Conservation (phyloP, 2,888 invertebrate genomes). For the Ornithoptera priamus region DNA sequence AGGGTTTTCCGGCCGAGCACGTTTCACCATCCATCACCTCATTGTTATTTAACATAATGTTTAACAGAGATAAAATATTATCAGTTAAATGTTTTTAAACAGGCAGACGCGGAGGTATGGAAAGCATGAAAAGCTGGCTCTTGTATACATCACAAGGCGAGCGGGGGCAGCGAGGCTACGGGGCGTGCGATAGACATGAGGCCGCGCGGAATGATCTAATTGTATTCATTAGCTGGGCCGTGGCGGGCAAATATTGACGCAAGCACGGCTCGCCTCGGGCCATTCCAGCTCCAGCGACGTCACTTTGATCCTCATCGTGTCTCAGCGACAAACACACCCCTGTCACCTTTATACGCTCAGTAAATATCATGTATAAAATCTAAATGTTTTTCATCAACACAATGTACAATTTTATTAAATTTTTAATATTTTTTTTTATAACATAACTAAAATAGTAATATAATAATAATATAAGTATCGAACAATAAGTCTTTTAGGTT, state of each 20-base stretch:
- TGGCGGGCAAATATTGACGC: conserved; percentile 76
- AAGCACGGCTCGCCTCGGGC: conserved; percentile 54
- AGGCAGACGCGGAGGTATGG: too few species aligned
- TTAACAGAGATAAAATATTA: too few species aligned
- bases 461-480: too few species aligned
- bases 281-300: conserved; percentile 28
- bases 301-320: conserved; percentile 26
- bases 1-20: too few species aligned
- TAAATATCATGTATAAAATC: neutral
- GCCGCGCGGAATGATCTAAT: conserved; percentile 80
- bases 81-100: too few species aligned
- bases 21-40: too few species aligned
- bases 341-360: conserved; percentile 11
- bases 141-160: conserved; percentile 62
- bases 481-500: too few species aligned
- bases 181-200: conserved; percentile 76
- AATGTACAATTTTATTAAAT: too few species aligned
- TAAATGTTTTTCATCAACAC: too few species aligned
- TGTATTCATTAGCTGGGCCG: conserved; percentile 78
- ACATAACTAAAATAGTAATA: too few species aligned
- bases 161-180: conserved; percentile 44
- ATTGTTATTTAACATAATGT: too few species aligned
- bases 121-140: conserved; percentile 41
- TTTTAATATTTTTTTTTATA: too few species aligned
- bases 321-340: conserved; percentile 23